phyloP scores from a whole-genome alignment of 1,140 invertebrate genomes.

The Brachionus calyciflorus region DNA sequence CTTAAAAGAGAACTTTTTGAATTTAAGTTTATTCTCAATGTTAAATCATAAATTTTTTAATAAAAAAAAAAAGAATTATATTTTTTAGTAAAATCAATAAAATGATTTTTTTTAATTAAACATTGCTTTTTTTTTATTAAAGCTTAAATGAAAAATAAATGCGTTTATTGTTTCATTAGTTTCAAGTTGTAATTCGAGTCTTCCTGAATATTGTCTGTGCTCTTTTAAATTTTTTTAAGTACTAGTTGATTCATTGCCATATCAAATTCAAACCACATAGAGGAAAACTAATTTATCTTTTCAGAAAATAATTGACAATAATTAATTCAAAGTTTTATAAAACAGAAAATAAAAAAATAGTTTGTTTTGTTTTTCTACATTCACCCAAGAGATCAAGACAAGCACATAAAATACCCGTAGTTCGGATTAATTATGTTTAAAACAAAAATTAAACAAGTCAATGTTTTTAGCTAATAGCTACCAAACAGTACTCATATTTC shows the following conservation, averaged over 20 bases:
- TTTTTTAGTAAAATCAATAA: slow-evolving; percentile 21
- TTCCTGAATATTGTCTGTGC: not conserved
- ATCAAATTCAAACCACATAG: not conserved
- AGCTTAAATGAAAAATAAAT: not conserved
- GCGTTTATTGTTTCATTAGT: slow-evolving; percentile 36
- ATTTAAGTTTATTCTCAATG: not conserved
- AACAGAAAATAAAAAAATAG: too few relatives aligned
- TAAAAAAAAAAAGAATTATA: not conserved
- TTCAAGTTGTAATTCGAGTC: slow-evolving; percentile 9
- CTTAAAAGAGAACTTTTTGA: not conserved
- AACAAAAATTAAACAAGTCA: too few relatives aligned
- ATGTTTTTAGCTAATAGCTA: too few relatives aligned
- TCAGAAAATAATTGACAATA: too few relatives aligned
- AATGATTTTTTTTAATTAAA: slow-evolving; percentile 29
- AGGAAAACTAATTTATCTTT: too few relatives aligned
- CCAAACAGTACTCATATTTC: too few relatives aligned
- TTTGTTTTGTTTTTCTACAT: too few relatives aligned
- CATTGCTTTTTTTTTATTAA: not conserved
- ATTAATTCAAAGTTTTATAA: too few relatives aligned
- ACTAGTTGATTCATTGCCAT: not conserved
- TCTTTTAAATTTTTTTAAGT: too few relatives aligned
- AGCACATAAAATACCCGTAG: too few relatives aligned
- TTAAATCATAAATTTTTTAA: not conserved
- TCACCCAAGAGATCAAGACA: too few relatives aligned
- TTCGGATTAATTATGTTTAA: too few relatives aligned